phyloP scores from a whole-genome alignment of 2,888 invertebrate genomes.

The Caenorhabditis imperialis region DNA sequence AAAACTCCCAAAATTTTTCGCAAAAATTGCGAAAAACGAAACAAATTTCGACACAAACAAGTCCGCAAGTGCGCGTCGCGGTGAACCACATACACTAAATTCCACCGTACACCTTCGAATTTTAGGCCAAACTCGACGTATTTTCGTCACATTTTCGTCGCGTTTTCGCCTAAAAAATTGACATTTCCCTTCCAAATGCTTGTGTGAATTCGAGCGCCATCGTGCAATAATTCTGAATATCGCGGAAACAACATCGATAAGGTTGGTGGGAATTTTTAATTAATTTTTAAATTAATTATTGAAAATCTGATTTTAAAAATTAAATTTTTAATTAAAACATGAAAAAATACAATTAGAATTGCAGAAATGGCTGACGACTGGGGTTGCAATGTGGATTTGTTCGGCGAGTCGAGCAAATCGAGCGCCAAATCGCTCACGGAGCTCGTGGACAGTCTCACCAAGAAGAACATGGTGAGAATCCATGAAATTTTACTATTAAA shows the following conservation, averaged over 20 bases:
- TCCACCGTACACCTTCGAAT: conserved; percentile 35
- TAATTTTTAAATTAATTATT: background rate
- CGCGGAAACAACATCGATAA: conserved; percentile 31
- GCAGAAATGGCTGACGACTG: conserved; percentile 56
- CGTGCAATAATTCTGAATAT: conserved; percentile 14
- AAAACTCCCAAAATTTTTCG: too few relatives aligned
- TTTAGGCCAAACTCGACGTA: conserved; percentile 32
- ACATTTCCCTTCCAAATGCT: too few relatives aligned
- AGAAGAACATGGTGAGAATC: conserved; percentile 37
- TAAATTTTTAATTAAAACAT: too few relatives aligned
- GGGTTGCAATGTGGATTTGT: conserved; percentile 56
- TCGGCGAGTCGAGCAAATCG: conserved; percentile 41
- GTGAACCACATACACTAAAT: conserved; percentile 18
- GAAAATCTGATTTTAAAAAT: background rate
- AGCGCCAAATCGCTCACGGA: conserved; percentile 45
- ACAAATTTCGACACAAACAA: background rate
- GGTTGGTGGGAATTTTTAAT: too few relatives aligned
- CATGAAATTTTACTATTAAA: background rate
- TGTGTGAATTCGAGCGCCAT: too few relatives aligned
- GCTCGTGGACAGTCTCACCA: conserved; percentile 46
- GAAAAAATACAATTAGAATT: too few relatives aligned
- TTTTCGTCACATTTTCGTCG: too few relatives aligned
- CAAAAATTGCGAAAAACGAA: too few relatives aligned
- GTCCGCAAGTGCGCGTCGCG: conserved; percentile 13
- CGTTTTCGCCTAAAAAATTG: too few relatives aligned